Conservation (phyloP, 2,797 vertebrate genomes). For the Masticophis lateralis region DNA sequence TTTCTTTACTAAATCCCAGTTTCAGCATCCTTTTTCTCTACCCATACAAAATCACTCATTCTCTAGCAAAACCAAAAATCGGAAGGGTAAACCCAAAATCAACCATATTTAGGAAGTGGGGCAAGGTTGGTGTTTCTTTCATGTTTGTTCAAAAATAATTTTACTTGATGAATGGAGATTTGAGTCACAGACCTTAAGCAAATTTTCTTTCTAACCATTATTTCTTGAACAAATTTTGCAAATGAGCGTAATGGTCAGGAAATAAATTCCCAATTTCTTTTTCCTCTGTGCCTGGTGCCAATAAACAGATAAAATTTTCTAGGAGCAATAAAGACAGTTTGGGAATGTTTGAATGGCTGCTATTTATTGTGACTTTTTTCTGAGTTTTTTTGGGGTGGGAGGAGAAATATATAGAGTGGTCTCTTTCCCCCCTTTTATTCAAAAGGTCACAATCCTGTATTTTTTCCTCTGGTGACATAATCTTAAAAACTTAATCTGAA, state of each 20-base stretch:
- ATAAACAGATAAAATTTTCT: neutral
- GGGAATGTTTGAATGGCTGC: neutral
- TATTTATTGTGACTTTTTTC: neutral
- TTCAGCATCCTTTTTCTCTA: neutral
- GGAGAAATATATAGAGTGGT: neutral
- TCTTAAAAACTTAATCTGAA: neutral
- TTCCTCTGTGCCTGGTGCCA: neutral
- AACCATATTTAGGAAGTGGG: neutral
- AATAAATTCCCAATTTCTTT: neutral
- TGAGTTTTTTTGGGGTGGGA: neutral
- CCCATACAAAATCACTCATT: neutral
- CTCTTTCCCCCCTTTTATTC: neutral
- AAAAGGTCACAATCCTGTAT: neutral
- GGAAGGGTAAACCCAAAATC: neutral
- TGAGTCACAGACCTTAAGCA: neutral
- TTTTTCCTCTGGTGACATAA: neutral
- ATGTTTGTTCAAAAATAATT: neutral
- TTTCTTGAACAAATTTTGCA: neutral
- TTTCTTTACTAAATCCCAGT: constrained; percentile 12
- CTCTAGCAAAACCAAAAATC: neutral
- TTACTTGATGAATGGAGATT: neutral
- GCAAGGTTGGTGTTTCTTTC: neutral
- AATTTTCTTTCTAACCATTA: neutral
- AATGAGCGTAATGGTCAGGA: neutral
- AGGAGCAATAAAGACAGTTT: neutral